A percentile compares a stretch with the other conserved stretches of the same genome.
phyloP scores from a whole-genome alignment of 1,140 invertebrate species.

The Antheraea pernyi region DNA sequence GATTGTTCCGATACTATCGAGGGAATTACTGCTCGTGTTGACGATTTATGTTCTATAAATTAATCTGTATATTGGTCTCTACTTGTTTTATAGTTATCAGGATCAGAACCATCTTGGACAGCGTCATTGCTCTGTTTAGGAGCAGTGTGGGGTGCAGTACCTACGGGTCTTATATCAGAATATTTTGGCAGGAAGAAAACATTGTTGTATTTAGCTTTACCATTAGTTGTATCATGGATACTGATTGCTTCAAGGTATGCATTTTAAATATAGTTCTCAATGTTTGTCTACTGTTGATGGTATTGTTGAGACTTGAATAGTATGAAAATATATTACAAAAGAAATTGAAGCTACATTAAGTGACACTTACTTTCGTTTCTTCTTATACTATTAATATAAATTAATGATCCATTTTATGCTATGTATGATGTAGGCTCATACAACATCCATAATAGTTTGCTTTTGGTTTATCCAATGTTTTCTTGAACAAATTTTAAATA shows the following conservation, averaged over 20 bases:
- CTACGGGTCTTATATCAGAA: slow-evolving; percentile 81
- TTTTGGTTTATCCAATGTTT: too few relatives aligned
- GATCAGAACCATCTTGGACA: slow-evolving; percentile 77
- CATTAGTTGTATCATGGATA: slow-evolving; percentile 82
- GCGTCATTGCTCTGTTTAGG: slow-evolving; percentile 79
- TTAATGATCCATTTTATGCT: too few relatives aligned
- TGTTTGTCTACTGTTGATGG: background rate
- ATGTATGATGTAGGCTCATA: too few relatives aligned
- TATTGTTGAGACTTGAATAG: too few relatives aligned
- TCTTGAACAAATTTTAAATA: too few relatives aligned
- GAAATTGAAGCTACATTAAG: too few relatives aligned
- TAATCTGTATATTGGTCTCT: background rate
- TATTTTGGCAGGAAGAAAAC: slow-evolving; percentile 83
- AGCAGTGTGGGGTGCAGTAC: slow-evolving; percentile 79
- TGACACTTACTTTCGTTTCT: too few relatives aligned
- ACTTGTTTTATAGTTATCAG: slow-evolving; percentile 34
- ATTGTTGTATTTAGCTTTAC: slow-evolving; percentile 79
- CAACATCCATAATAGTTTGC: too few relatives aligned
- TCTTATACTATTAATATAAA: too few relatives aligned
- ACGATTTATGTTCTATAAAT: background rate
- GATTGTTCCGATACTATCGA: too few relatives aligned
- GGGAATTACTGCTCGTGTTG: too few relatives aligned
- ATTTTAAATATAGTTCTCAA: background rate
- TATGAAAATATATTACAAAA: too few relatives aligned
- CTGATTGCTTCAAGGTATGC: slow-evolving; percentile 79